phyloP scores from a whole-genome alignment of 2,797 vertebrate genomes.

The Alauda arvensis region DNA sequence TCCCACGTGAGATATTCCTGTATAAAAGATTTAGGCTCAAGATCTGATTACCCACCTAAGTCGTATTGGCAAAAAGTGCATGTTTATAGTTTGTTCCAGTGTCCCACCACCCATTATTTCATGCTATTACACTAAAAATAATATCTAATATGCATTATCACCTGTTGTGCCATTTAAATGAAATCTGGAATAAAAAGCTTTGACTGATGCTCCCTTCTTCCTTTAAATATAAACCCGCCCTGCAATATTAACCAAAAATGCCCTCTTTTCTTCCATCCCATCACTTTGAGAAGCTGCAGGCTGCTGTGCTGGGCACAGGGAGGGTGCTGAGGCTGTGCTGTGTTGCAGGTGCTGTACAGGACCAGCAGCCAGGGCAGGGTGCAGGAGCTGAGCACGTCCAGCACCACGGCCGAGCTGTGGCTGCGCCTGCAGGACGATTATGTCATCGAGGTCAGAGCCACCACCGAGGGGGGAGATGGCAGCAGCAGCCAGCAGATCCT shows the following conservation, averaged over 20 bases:
- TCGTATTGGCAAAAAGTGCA: not conserved
- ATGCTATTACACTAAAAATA: not conserved
- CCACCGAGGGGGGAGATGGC: conserved; percentile 86
- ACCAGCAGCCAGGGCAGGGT: conserved; percentile 75
- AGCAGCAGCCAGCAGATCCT: conserved; percentile 88
- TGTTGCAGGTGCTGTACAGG: conserved; percentile 84
- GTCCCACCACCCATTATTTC: not conserved
- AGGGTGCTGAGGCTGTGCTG: not conserved
- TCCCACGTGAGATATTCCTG: not conserved
- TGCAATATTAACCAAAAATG: not conserved
- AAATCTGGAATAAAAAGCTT: not conserved
- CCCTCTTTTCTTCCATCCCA: rapidly evolving
- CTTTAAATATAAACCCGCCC: not conserved
- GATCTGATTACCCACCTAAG: not conserved
- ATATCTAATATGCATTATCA: not conserved
- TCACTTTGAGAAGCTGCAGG: rapidly evolving
- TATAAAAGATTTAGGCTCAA: not conserved
- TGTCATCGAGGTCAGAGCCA: conserved; percentile 85
- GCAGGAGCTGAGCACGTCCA: conserved; percentile 77
- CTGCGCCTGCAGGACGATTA: conserved; percentile 85
- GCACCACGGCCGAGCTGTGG: conserved; percentile 80
- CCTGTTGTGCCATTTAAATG: not conserved
- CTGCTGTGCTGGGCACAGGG: rapidly evolving
- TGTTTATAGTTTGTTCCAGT: not conserved
- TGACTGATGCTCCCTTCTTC: not conserved